Evolutionary conservation across 2,797 vertebrate genomes (phyloP).

Genomic region (Ibycter americanus): DNA sequence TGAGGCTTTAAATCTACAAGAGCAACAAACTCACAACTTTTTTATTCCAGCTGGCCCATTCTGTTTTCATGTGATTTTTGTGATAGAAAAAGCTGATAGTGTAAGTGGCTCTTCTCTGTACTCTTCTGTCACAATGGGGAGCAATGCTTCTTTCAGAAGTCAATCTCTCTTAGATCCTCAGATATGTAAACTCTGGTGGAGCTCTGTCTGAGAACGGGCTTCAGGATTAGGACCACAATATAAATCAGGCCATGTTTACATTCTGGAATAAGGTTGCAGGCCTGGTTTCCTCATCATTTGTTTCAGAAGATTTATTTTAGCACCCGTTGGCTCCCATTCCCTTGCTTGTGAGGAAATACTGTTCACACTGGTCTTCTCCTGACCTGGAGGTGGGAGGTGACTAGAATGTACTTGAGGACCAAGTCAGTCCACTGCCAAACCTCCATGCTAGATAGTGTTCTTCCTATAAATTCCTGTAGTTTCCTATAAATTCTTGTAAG

Average conservation of each 20-base stretch:
- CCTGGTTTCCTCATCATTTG: neutral
- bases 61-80: neutral
- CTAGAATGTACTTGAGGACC: neutral
- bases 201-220: neutral
- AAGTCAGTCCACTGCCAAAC: neutral
- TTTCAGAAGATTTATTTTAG: neutral
- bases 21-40: neutral
- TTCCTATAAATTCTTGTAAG: neutral
- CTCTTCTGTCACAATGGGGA: neutral
- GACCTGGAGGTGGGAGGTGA: neutral
- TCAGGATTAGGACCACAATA: neutral
- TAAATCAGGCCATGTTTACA: neutral
- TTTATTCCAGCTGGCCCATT: neutral
- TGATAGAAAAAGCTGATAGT: neutral
- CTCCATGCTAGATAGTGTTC: neutral
- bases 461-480: neutral
- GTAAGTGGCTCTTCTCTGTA: neutral
- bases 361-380: neutral
- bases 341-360: neutral
- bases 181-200: neutral
- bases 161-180: neutral
- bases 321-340: fast-evolving
- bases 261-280: neutral
- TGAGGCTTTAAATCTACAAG: neutral
- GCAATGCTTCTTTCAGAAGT: neutral